Evolutionary conservation across 2,113 vertebrate species (phyloP), one percentile per base, ranked within the genome.

Genomic region (Pyxicephalus adspersus): DNA sequence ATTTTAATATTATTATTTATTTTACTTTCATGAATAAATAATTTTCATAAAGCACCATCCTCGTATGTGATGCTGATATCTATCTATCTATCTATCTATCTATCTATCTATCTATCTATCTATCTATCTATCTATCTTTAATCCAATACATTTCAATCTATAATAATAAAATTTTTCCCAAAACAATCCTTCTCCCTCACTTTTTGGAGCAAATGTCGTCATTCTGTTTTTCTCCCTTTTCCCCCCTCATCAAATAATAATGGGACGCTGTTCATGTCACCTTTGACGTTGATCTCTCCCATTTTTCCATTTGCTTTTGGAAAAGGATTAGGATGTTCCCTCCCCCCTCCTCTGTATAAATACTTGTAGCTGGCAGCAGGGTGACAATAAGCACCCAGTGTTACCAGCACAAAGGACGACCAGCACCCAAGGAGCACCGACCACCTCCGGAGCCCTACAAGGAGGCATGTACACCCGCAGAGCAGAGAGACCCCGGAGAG

Each of bases 401-500:
- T n/a, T 72, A 22, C 34, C 50, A 25, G 63, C 85, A 90, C 91
- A 26, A 7, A 19, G n/a, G n/a, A 22, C 22, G 31, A 45, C 25
- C 34, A 65, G 23, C 61, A 54, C 61, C 75, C 57, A 28, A 16
- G 0, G 50, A 67, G 51, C 76, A 68, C 52, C 5, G 2, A 19
- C 52, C 23, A n/a, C n/a, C 64, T 58, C 52, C 52, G 20, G 19
- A 15, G 18, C 78, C 17, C 7, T 58, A 31, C 26, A 76, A 23
- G 78, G 86, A 84, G 90, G 81, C 80, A 94, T 94, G 93, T 94
- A 92, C 86, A 91, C 91, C 50, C 90, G 86, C 84, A 89, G 90
- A 86, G 84, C 87, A n/a, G 93, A 93, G 19, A 89, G 87, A 38
- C 92, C 93, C n/a, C 89, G 92, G 20, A 89, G 94, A 84, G 94